These are phyloP conservation scores for Florisuga fusca DNA, from an alignment of 2,797 vertebrate species.

Conservation along the genomic window DNA sequence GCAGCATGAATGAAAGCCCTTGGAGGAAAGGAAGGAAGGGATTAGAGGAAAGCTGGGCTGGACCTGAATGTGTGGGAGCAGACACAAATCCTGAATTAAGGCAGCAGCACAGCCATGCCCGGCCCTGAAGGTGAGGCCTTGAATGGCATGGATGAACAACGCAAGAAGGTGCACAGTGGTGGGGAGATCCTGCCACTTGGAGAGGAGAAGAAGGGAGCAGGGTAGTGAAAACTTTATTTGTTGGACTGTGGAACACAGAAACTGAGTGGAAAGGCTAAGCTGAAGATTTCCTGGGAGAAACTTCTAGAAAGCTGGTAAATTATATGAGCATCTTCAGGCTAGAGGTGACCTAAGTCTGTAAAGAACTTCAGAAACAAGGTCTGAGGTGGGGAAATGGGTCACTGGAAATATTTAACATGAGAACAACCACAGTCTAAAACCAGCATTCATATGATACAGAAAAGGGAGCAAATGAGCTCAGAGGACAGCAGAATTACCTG, in stretches of 20 bases:
- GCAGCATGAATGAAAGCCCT: neutral
- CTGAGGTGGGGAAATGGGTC: neutral
- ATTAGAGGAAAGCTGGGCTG: neutral
- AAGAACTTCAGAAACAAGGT: neutral
- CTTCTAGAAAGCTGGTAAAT: neutral
- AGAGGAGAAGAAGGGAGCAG: neutral
- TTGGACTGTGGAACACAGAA: neutral
- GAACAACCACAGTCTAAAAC: neutral
- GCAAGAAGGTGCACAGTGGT: fast-evolving
- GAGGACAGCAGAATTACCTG: neutral
- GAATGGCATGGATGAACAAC: neutral
- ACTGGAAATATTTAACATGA: neutral
- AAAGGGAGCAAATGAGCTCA: neutral
- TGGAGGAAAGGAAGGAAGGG: neutral
- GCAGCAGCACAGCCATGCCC: neutral
- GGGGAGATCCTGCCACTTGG: neutral
- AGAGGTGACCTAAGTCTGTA: neutral
- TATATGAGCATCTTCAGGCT: neutral
- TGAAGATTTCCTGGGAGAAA: neutral
- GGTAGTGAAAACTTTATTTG: neutral
- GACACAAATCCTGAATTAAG: neutral
- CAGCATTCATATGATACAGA: neutral
- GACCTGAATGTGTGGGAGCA: neutral
- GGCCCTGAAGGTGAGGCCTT: neutral
- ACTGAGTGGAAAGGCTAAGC: neutral